Evolutionary conservation across 1,140 invertebrate species (phyloP), one percentile per base, ranked within the genome.

Genomic region (Calephelis virginiensis): DNA sequence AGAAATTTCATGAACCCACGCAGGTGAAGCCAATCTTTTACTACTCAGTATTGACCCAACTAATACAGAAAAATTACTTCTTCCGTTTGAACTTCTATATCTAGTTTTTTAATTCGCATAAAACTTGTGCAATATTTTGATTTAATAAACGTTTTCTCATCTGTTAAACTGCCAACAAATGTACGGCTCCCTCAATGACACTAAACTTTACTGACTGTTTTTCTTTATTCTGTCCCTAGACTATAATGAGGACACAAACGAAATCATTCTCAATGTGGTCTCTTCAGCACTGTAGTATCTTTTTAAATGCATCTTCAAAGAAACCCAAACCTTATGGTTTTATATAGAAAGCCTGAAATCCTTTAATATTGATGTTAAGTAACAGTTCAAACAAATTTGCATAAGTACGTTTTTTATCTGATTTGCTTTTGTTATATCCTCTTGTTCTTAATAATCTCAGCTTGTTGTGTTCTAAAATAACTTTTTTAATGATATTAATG

Each of bases 171-270:
- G 53, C 37, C 53, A 37, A 59, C 53, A 38, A 59, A 59, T 8
- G 53, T 59, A 59, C 6, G 11, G 53, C 53, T 59, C 53, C 53
- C 53, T 59, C 28, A 59, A 59, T 59, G 28, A 17, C 37, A 59
- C 53, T 59, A 59, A 59, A 59, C 63, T 62, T 47, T 43, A 62
- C 49, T 64, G 50, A 50, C 40, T 38, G 53, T 53, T 53, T 64
- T 64, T 64, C 63, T 64, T 56, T 64, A 64, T 64, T 64, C 38
- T 11, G 63, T 56, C 63, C 63, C 63, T 56, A 56, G 53, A 49
- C 63, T 53, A 64, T 64, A 64, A 64, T 64, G 63, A 64, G 63
- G 14, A 64, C 53, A 64, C 49, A 64, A 64, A 64, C 63, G 63
- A 53, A 64, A 64, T 64, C 63, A 64, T 64, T 64, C 63, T 53